phyloP scores from a whole-genome alignment of 1,140 invertebrate species.

The Eriosoma lanigerum region DNA sequence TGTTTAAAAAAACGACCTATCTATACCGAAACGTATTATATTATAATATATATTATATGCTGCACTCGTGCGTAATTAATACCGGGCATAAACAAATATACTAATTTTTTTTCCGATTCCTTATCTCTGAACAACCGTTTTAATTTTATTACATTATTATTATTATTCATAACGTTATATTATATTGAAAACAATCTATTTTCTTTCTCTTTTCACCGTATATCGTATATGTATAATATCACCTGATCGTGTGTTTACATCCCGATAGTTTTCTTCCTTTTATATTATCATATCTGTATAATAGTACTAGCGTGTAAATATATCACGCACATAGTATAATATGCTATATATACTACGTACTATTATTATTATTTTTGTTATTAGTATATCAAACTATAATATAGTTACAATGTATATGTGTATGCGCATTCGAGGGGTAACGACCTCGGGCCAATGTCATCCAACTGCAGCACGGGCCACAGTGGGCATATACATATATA shows the following conservation, averaged over 20 bases:
- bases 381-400: neutral
- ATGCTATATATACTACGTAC: neutral
- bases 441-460: constrained; percentile 50
- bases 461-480: constrained; percentile 14
- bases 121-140: constrained; percentile 9
- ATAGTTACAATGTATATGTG: neutral
- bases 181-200: neutral
- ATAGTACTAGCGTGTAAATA: too few relatives aligned
- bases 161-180: neutral
- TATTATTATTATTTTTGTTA: constrained; percentile 23
- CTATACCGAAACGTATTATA: neutral
- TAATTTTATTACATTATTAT: neutral
- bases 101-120: constrained; percentile 3
- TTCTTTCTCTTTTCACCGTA: too few relatives aligned
- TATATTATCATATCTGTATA: too few relatives aligned
- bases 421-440: constrained; percentile 11
- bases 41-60: neutral
- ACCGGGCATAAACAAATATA: constrained; percentile 18
- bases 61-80: neutral
- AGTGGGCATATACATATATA: neutral
- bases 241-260: constrained; percentile 22
- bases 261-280: neutral
- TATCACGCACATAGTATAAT: too few relatives aligned
- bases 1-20: constrained; percentile 11
- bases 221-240: neutral